Base-by-base conservation (phyloP, 1,140 invertebrate genomes). In the Hycleus phaleratus region DNA sequence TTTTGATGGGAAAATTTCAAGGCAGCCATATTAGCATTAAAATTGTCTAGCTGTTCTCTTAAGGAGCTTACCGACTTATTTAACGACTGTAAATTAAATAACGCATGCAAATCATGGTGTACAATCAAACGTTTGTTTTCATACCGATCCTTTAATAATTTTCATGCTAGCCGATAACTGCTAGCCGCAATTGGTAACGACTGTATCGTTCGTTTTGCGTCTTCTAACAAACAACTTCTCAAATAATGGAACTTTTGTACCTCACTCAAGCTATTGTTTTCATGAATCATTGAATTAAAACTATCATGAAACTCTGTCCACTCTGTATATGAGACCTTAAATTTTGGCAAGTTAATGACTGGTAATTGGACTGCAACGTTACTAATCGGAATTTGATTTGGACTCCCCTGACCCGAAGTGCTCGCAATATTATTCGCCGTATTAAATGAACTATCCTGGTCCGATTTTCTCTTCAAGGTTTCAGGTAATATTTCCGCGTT, bases 181-280 rank as follows among this genome's bases (percentile, higher is more conserved):
- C 50, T 50, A 5, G 64, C 68, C 1, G 65, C 66, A 2, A 66
- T 58, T 53, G 67, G 59, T 3, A 73, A 57, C 25, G 67, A 58
- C 46, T 63, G 40, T 42, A 73, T 67, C 9, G 66, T 59, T 24
- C 56, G 40, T 9, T 53, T 58, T 3, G 71, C 68, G 44, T 71
- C 66, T 7, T 62, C 65, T 18, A 49, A 44, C 11, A 72, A 38
- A 58, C 57, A 63, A n/a, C 49, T 54, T 56, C 52, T 56, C 42
- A 71, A 56, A 65, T 71, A 69, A 46, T 69, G 56, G 4, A 71
- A 61, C 46, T 69, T 71, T 56, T 71, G 61, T 46, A 68, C 61
- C 6, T 54, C 52, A 3, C 51, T 47, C 46, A 71, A n/a, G 2
- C 38, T 58, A 18, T 32, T 48, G 50, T 68, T 64, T 43, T 53